phyloP scores from a whole-genome alignment of 2,113 vertebrate genomes.

The Penelope pileata region DNA sequence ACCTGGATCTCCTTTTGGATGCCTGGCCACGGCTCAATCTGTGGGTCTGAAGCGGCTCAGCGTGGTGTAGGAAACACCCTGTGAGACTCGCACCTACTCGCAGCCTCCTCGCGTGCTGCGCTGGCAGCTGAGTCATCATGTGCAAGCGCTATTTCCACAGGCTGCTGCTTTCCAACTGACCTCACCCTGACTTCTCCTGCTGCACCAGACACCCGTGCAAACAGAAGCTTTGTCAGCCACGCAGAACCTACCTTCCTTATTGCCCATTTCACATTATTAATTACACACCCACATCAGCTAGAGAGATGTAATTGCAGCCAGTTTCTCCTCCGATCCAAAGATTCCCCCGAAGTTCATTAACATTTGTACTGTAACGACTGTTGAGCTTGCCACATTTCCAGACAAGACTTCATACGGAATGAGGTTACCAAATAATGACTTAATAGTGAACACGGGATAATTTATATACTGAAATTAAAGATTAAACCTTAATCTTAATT shows the following conservation, averaged over 20 bases:
- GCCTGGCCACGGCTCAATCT: neutral
- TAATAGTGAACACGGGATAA: conserved; percentile 49
- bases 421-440: conserved; percentile 64
- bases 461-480: conserved; percentile 75
- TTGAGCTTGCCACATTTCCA: conserved; percentile 32
- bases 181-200: conserved; percentile 22
- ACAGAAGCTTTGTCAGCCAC: neutral
- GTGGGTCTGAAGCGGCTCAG: fast-evolving
- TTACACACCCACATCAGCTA: neutral
- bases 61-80: neutral
- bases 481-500: conserved; percentile 78
- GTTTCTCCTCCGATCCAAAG: neutral
- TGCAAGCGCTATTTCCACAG: conserved; percentile 21
- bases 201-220: neutral
- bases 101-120: fast-evolving
- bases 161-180: conserved; percentile 37
- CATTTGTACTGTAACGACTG: conserved; percentile 23
- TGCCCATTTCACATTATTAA: conserved; percentile 5
- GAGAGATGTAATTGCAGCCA: conserved; percentile 5
- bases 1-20: neutral
- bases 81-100: neutral
- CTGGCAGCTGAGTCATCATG: neutral
- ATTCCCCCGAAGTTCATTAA: conserved; percentile 40
- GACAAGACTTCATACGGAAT: conserved; percentile 48
- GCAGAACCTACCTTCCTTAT: neutral